Conservation (phyloP, 2,888 invertebrate species). For the Beris chalybata region DNA sequence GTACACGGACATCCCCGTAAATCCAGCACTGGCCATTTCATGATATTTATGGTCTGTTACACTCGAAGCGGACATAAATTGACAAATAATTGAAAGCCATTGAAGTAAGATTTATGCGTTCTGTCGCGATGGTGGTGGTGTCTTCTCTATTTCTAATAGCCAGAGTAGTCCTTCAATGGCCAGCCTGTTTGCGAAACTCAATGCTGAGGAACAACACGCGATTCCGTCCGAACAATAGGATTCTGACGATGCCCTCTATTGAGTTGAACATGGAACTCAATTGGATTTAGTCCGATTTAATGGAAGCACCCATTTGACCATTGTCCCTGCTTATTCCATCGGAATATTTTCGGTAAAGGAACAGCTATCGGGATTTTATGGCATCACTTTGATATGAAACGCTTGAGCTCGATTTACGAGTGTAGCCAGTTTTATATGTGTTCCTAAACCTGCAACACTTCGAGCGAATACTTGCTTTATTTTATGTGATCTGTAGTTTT, state of each 20-base stretch:
- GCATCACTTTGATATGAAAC: not conserved
- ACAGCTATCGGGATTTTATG: not conserved
- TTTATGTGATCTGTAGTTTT: slow-evolving; percentile 2
- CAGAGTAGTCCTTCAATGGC: not conserved
- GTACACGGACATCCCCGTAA: too few relatives aligned
- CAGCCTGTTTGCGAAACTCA: not conserved
- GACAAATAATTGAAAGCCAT: slow-evolving; percentile 48
- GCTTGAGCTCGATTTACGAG: slow-evolving; percentile 10
- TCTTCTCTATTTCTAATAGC: not conserved
- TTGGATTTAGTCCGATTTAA: slow-evolving; percentile 23
- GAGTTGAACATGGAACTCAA: slow-evolving; percentile 1
- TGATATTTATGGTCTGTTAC: slow-evolving; percentile 49
- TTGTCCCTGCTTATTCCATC: slow-evolving; percentile 9
- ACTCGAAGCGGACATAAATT: slow-evolving; percentile 50
- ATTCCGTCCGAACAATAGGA: slow-evolving; percentile 13
- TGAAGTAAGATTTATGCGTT: slow-evolving; percentile 14
- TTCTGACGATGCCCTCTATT: not conserved
- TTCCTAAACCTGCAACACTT: not conserved
- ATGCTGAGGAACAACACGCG: not conserved
- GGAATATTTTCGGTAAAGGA: slow-evolving; percentile 6
- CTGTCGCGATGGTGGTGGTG: too few relatives aligned
- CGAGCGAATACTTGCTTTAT: not conserved
- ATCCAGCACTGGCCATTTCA: not conserved
- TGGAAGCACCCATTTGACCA: slow-evolving; percentile 15
- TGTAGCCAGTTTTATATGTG: slow-evolving; percentile 1